Conservation (phyloP, 2,888 invertebrate genomes). For the Diaprepes abbreviatus region DNA sequence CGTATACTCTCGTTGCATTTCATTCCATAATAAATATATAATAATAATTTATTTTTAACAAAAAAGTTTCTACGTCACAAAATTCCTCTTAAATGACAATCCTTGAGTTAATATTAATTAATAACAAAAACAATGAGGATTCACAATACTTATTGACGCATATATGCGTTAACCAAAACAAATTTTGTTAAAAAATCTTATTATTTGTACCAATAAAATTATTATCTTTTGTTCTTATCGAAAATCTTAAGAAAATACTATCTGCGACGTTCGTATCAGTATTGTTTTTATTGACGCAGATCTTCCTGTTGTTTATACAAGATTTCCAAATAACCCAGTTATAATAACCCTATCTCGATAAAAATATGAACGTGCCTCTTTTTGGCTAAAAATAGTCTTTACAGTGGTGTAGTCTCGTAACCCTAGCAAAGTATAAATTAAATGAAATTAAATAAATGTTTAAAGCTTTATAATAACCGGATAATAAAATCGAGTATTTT, state of each 20-base stretch:
- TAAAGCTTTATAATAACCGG: too few species aligned
- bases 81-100: background rate
- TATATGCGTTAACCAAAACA: conserved; percentile 1
- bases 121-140: background rate
- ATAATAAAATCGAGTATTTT: too few species aligned
- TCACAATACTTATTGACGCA: conserved; percentile 13
- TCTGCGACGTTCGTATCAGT: conserved; percentile 6
- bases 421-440: too few species aligned
- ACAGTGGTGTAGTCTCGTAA: conserved; percentile 9
- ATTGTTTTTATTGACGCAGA: conserved; percentile 11
- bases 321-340: conserved; percentile 20
- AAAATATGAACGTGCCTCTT: conserved; percentile 30
- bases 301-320: conserved; percentile 7
- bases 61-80: background rate
- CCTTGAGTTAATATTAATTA: background rate
- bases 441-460: too few species aligned
- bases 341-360: conserved; percentile 9
- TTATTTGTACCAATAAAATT: conserved; percentile 3
- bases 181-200: conserved; percentile 2
- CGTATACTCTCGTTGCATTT: too few species aligned
- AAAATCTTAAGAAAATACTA: conserved; percentile 11
- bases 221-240: conserved; percentile 3
- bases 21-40: too few species aligned
- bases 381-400: conserved; percentile 8
- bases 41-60: background rate